Evolutionary conservation across 2,113 vertebrate genomes (phyloP), one percentile per base, ranked within the genome.

Genomic region (Heterocephalus glaber): DNA sequence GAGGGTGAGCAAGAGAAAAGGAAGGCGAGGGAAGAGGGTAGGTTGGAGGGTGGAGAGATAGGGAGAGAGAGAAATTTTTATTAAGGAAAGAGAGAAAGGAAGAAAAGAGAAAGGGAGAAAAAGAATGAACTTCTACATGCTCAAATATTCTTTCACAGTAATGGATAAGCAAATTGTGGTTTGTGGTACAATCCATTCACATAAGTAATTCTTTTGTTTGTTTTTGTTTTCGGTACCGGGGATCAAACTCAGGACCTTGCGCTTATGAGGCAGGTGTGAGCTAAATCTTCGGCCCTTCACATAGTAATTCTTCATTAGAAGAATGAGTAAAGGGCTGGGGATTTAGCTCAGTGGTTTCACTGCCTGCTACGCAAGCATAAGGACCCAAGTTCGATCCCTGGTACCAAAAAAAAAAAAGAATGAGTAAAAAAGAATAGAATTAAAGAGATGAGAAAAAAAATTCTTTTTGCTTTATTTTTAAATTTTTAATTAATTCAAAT

Each of bases 381-480:
- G n/a, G n/a, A n/a, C n/a, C n/a, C n/a, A n/a, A n/a, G n/a, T n/a
- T n/a, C n/a, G n/a, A n/a, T n/a, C n/a, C n/a, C n/a, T n/a, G n/a
- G n/a, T n/a, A n/a, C n/a, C n/a, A n/a, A n/a, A n/a, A n/a, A n/a
- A n/a, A n/a, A n/a, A n/a, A 56, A 56, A 56, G 30, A 79, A 47
- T 82, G 41, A 85, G 30, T 52, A 60, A 61, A 35, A 54, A 61
- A 12, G 38, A 52, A 54, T n/a, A 41, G 4, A 72, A 56, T 81
- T 80, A 70, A 61, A 76, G 16, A 81, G 26, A 56, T 58, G 61
- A 88, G 7, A 76, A 56, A 95, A 91, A 74, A 4, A 30, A 86
- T 63, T 60, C 30, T 54, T 90, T 74, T 74, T 82, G 20, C 22
- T 86, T 80, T 86, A n/a, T 79, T 95, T 95, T 76, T 11, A 86